These are phyloP conservation scores for Rhamnusium bicolor DNA, from an alignment of 2,888 invertebrate genomes.

Conservation along the genomic window DNA sequence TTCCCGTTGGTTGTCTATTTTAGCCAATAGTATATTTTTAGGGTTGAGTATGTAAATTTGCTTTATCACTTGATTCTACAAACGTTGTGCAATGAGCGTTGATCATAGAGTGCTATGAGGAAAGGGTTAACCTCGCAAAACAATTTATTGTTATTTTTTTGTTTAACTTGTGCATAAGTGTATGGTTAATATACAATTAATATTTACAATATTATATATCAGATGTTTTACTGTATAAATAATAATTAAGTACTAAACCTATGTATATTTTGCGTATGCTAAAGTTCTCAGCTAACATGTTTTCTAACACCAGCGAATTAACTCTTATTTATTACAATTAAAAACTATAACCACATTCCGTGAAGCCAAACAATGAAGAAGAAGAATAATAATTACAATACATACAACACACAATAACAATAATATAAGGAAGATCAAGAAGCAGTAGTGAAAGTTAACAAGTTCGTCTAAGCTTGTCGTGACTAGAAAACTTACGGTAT, in stretches of 20 bases:
- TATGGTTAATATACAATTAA: too few species aligned
- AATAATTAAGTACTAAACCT: too few species aligned
- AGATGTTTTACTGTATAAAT: too few species aligned
- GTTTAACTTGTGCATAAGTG: too few species aligned
- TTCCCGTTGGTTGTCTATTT: constrained; percentile 31
- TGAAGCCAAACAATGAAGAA: neutral
- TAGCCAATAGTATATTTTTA: constrained; percentile 29
- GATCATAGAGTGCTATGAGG: neutral
- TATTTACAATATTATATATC: too few species aligned
- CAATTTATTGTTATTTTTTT: too few species aligned
- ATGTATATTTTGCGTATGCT: too few species aligned
- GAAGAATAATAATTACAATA: neutral
- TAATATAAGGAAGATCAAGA: constrained; percentile 36
- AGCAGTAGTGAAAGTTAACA: constrained; percentile 51
- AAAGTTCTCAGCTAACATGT: too few species aligned
- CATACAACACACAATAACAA: constrained; percentile 8
- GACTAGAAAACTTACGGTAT: constrained; percentile 56
- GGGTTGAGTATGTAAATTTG: constrained; percentile 26
- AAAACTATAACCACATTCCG: neutral
- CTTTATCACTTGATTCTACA: neutral
- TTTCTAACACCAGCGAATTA: too few species aligned
- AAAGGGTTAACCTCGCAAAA: too few species aligned
- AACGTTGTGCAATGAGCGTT: neutral
- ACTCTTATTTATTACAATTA: neutral
- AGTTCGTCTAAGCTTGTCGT: constrained; percentile 55